Base-by-base conservation (phyloP, 2,797 vertebrate genomes). In the Poeciliopsis turneri region DNA sequence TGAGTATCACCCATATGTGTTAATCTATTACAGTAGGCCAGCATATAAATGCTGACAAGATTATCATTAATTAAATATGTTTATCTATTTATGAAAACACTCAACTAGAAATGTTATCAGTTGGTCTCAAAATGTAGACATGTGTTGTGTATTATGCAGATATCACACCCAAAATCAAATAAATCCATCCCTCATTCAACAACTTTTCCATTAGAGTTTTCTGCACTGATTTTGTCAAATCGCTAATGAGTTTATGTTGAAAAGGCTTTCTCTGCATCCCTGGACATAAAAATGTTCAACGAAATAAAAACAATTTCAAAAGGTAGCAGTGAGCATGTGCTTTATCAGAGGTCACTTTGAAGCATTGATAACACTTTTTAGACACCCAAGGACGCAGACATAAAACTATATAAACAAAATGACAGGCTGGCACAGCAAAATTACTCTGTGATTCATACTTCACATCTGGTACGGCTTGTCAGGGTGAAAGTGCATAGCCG, bases 381-480 rank as follows among this genome's bases (percentile, higher is more conserved):
- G 79, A 81, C 49, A 36, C 59, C 80, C 57, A 84, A 90, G 90
- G 88, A 82, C 75, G 36, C 2, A 49, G 68, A 69, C 74, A 88
- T 83, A 86, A 84, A 86, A 49, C 71, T 43, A 47, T 15, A 77
- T 41, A 69, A 78, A 55, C 49, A 20, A 5, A 55, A 43, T 39
- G 77, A 86, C 80, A 70, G 64, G 71, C 86, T 87, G 77, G 85
- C 18, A 45, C 80, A 77, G 85, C 82, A 85, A 57, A 85, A 87
- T 87, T 41, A 75, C 0, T 76, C 11, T 12, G 10, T 84, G 30
- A 87, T 84, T 88, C 77, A 87, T 28, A 7, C 2, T 71, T 55
- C 79, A 72, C 83, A 80, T 85, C 51, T 85, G 78, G 69, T 74
- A 10, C 15, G 51, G 51, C 30, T 72, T 28, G 33, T 77, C 79